Base-by-base conservation (phyloP, 2,113 vertebrate genomes). In the Taurulus bubalis region DNA sequence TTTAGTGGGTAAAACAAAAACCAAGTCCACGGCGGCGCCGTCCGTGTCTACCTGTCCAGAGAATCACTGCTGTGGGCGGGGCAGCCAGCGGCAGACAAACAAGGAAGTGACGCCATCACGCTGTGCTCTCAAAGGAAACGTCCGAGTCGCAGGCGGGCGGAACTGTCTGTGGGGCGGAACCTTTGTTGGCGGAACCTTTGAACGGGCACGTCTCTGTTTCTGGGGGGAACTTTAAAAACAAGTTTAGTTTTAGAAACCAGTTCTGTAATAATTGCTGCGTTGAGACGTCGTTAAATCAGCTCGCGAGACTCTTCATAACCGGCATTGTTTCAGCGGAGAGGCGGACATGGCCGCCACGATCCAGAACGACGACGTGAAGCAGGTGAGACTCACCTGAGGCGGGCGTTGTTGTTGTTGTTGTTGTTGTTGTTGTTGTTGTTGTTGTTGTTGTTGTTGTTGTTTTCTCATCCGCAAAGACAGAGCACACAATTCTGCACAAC, bases 41-140 rank as follows among this genome's bases (percentile, higher is more conserved):
- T 75, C 45, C 34, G 55, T 36, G 11, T 28, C 49, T 34, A 88
- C 77, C 79, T 80, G 66, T 30, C 63, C 7, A 78, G 63, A 69
- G 34, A 73, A 85, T 78, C 85, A 76, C 67, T 4, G 36, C 58
- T 51, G 76, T 77, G 87, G 85, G 90, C 89, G 88, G 73, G 86
- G 83, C 36, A 1, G 67, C 16, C 14, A 11, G 28, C 4, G n/a
- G 47, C 60, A 49, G 67, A 66, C 73, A 65, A 72, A 90, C 80
- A 65, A 55, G 92, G 93, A 94, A 87, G 91, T 94, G 91, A 94
- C 94, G 92, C 56, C 82, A 93, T 65, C 67, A 79, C 71, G 79
- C 36, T 36, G 26, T 26, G 77, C 49, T 79, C 87, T 90, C 89
- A 89, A 90, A 87, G 77, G 34, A 59, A 72, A 80, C 85, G 89